Base-by-base conservation (phyloP, 2,797 vertebrate genomes). In the Lepus oiostolus region DNA sequence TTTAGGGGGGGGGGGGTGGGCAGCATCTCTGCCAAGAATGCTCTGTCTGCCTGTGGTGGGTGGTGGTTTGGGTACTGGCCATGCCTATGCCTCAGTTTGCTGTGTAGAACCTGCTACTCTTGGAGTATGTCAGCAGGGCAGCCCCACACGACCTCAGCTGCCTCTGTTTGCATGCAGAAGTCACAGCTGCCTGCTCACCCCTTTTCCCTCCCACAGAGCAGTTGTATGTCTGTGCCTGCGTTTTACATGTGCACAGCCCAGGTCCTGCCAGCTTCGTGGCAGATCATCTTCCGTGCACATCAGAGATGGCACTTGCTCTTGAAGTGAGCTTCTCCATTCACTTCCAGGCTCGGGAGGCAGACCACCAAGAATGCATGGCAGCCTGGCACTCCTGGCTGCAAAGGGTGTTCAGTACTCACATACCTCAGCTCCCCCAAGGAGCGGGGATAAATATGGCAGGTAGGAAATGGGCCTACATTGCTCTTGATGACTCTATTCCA, bases 261-360 rank as follows among this genome's bases (percentile, higher is more conserved):
- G n/a, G 26, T 52, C 75, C 35, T 65, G 80, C 30, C 77, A 60
- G 84, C 21, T n/a, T 75, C 13, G 63, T n/a, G 92, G 13, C 88
- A 89, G 92, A 62, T 80, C 68, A 4, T 90, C 88, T 70, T 90
- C 21, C 70, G 1, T 88, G 68, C 84, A 10, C 88, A 63, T 67
- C 24, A 76, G 91, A 96, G 63, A 7, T 4, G 38, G 1, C 24
- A 30, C 9, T 92, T 96, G 77, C 14, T 9, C n/a, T 32, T 0
- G 21, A 26, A 35, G 50, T 65, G 77, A 88, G 42, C 30, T 32
- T 74, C 42, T 32, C 32, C 22, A 11, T 94, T 84, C 70, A 71
- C 16, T 84, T 32, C 71, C 82, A n/a, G 42, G 65, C 2, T 47
- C 50, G 50, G 54, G 54, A 75, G 11, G 54, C 1, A 96, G 74